phyloP scores from a whole-genome alignment of 2,113 vertebrate species.

The Pandion haliaetus region DNA sequence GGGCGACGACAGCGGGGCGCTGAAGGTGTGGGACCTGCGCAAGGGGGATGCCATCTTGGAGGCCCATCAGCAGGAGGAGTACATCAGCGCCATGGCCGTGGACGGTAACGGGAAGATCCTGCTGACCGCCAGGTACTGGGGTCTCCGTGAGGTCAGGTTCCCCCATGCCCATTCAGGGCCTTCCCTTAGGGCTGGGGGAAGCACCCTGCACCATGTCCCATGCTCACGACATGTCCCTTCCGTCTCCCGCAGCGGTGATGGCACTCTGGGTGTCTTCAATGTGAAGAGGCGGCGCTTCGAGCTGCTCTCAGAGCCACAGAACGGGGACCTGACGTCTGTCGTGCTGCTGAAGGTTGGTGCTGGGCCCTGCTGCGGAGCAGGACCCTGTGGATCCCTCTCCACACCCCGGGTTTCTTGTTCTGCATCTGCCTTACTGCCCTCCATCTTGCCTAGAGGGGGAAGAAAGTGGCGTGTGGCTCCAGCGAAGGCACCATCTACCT shows the following conservation, averaged over 20 bases:
- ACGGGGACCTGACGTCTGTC: slow-evolving; percentile 88
- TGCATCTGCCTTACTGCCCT: background rate
- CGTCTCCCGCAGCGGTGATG: slow-evolving; percentile 82
- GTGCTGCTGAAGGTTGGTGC: slow-evolving; percentile 84
- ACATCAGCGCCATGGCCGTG: slow-evolving; percentile 87
- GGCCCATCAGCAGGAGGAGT: slow-evolving; percentile 91
- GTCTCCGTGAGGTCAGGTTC: fast-evolving
- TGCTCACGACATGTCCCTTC: fast-evolving
- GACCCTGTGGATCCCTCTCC: background rate
- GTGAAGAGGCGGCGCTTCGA: slow-evolving; percentile 89
- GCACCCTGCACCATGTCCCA: fast-evolving
- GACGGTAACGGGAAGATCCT: slow-evolving; percentile 86
- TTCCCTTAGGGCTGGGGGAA: no score
- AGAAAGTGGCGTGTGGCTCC: slow-evolving; percentile 91
- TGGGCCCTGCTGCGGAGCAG: fast-evolving
- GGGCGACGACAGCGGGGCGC: slow-evolving; percentile 84
- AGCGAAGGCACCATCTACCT: slow-evolving; percentile 92
- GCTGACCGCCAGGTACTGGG: slow-evolving; percentile 84
- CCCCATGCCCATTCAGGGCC: fast-evolving
- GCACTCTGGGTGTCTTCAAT: slow-evolving; percentile 91
- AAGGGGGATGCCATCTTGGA: slow-evolving; percentile 86
- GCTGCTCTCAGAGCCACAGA: slow-evolving; percentile 88
- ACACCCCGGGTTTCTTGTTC: fast-evolving
- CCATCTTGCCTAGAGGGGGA: slow-evolving; percentile 74
- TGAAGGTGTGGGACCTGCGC: slow-evolving; percentile 96